phyloP scores from a whole-genome alignment of 92 coral and sea anemone species.

The Palythoa grandis region DNA sequence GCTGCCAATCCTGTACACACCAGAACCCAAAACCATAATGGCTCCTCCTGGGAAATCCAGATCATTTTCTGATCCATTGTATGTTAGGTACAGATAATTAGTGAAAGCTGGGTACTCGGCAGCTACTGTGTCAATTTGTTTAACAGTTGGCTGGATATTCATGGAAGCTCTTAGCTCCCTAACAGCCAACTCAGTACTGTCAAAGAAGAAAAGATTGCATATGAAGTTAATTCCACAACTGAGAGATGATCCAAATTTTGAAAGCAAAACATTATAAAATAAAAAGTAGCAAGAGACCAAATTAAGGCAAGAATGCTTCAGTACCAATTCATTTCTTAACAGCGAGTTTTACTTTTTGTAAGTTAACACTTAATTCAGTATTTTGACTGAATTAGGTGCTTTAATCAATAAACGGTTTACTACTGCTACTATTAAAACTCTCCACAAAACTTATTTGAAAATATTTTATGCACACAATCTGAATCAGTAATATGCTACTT shows the following conservation, averaged over 20 bases:
- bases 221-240: neutral
- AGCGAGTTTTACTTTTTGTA: no score
- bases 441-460: no score
- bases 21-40: slow-evolving; percentile 96
- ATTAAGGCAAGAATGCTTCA: no score
- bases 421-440: no score
- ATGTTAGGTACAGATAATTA: slow-evolving; percentile 94
- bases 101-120: slow-evolving; percentile 99
- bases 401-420: no score
- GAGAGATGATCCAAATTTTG: no score
- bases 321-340: no score
- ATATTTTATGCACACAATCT: no score
- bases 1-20: slow-evolving; percentile 98
- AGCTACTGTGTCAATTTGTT: slow-evolving; percentile 98
- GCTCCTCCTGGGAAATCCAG: slow-evolving; percentile 86
- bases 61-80: slow-evolving; percentile 85
- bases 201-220: neutral
- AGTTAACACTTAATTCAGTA: no score
- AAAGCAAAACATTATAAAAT: neutral
- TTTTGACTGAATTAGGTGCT: no score
- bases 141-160: slow-evolving; percentile 78
- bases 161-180: slow-evolving; percentile 76
- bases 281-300: neutral
- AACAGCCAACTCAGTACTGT: slow-evolving; percentile 96
- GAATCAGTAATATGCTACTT: no score